Conservation (phyloP, 2,797 vertebrate genomes). For the Tragelaphus eurycerus region DNA sequence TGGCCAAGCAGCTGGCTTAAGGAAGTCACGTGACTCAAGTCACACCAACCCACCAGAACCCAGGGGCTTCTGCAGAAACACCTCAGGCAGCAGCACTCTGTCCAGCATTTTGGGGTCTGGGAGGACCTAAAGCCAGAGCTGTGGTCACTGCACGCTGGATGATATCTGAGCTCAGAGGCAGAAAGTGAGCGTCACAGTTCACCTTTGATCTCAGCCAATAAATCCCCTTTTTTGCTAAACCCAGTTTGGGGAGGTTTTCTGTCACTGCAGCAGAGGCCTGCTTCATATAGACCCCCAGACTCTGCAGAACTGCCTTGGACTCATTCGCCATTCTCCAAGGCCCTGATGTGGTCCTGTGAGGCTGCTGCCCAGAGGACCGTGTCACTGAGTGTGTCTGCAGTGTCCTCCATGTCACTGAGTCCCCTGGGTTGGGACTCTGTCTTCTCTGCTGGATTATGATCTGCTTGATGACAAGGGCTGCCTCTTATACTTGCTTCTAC, state of each 20-base stretch:
- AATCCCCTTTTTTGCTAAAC: neutral
- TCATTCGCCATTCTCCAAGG: neutral
- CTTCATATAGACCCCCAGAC: neutral
- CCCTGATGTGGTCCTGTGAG: neutral
- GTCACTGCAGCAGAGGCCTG: neutral
- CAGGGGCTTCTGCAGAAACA: neutral
- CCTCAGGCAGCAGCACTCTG: neutral
- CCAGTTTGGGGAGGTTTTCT: neutral
- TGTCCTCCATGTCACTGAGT: too few species aligned
- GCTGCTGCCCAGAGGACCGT: neutral
- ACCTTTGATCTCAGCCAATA: neutral
- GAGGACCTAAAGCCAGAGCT: neutral
- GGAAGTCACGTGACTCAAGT: neutral
- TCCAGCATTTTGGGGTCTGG: neutral
- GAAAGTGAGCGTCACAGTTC: neutral
- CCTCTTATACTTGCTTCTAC: neutral
- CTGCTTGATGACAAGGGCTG: neutral
- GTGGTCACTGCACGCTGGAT: neutral
- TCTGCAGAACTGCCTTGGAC: neutral
- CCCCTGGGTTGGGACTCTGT: neutral
- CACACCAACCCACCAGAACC: neutral
- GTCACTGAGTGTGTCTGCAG: too few species aligned
- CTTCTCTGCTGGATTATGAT: neutral
- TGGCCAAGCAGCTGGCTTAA: neutral
- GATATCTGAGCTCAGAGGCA: neutral